These are phyloP conservation scores for Thaleichthys pacificus DNA, from an alignment of 2,797 vertebrate genomes.

Conservation along the genomic window DNA sequence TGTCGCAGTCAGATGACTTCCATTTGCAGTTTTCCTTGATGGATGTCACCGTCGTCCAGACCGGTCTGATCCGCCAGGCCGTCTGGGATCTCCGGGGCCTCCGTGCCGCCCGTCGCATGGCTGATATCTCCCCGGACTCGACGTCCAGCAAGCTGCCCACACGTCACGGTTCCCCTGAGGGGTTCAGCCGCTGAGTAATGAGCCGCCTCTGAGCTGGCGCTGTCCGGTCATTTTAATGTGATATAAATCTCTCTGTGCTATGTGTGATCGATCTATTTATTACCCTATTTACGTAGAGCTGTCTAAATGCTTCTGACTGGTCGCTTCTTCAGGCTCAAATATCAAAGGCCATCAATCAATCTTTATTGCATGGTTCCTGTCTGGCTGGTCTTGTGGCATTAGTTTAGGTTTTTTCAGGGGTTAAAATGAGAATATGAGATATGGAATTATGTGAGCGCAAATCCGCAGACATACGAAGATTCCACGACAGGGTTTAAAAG, in stretches of 20 bases:
- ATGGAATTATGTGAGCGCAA: constrained; percentile 32
- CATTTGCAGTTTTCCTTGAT: constrained; percentile 3
- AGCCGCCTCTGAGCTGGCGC: constrained; percentile 55
- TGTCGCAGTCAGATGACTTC: constrained; percentile 2
- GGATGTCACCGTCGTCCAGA: neutral
- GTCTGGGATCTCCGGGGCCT: neutral
- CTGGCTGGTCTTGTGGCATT: constrained; percentile 60
- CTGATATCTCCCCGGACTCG: constrained; percentile 9
- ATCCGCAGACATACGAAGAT: constrained; percentile 23
- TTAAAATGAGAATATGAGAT: constrained; percentile 40
- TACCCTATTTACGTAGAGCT: constrained; percentile 77
- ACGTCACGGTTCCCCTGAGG: neutral
- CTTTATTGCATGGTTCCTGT: constrained; percentile 65
- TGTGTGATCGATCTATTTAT: constrained; percentile 77
- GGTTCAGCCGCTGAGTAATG: constrained; percentile 62
- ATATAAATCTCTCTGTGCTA: constrained; percentile 63
- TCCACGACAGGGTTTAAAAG: constrained; percentile 12
- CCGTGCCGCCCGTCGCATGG: neutral
- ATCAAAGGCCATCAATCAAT: constrained; percentile 72
- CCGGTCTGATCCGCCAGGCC: neutral
- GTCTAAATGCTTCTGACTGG: constrained; percentile 58
- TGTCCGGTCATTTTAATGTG: constrained; percentile 67
- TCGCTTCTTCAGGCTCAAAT: constrained; percentile 63
- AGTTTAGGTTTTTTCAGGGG: constrained; percentile 36
- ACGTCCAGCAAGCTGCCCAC: constrained; percentile 3